phyloP scores from a whole-genome alignment of 2,888 invertebrate genomes.

The Drosophila formosana region DNA sequence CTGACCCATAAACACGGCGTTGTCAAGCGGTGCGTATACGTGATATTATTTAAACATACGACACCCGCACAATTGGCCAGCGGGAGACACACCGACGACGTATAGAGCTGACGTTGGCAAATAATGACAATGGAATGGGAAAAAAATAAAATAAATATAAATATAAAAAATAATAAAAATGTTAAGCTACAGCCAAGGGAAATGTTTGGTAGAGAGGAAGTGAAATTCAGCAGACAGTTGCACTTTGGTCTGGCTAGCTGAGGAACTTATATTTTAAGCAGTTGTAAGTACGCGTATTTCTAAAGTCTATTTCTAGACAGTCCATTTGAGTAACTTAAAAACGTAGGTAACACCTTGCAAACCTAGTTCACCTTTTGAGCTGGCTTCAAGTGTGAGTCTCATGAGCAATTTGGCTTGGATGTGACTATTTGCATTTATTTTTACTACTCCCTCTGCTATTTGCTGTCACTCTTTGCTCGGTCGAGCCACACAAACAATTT shows the following conservation, averaged over 20 bases:
- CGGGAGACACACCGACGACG: constrained; percentile 16
- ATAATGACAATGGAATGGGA: background rate
- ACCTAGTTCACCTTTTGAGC: background rate
- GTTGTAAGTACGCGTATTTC: background rate
- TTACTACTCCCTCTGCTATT: background rate
- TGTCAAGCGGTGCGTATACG: constrained; percentile 48
- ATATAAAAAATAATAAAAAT: too few species aligned
- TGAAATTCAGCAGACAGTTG: background rate
- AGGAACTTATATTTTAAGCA: too few species aligned
- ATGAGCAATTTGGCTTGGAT: constrained; percentile 1
- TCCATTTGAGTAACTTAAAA: background rate
- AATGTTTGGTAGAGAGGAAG: background rate
- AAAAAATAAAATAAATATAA: background rate
- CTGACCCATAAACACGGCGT: constrained; percentile 41
- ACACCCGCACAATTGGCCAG: constrained; percentile 72
- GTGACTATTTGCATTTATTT: constrained; percentile 12
- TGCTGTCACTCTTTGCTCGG: background rate
- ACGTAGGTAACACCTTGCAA: background rate
- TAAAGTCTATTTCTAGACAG: background rate
- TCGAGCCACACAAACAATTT: constrained; percentile 62
- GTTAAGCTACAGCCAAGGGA: constrained; percentile 1
- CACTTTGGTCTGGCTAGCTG: too few species aligned
- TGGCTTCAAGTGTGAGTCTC: background rate
- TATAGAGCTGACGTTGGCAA: constrained; percentile 2
- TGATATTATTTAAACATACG: constrained; percentile 48